Percentiles rank a stretch among this genome's conserved stretches.
Conservation (phyloP, 2,888 invertebrate genomes). For the Onchidella celtica region DNA sequence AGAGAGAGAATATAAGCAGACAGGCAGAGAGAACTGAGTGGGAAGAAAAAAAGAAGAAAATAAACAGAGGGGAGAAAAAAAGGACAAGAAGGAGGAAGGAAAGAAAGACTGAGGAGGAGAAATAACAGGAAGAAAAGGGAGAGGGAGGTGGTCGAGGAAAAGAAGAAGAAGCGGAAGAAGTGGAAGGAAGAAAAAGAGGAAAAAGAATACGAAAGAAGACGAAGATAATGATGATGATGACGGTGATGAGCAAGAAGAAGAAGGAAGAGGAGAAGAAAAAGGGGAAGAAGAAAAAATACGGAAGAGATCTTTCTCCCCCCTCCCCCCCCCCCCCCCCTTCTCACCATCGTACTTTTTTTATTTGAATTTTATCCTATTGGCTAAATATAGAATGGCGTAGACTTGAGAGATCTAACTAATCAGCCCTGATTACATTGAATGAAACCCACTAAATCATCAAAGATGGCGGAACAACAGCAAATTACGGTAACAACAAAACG, state of each 20-base stretch:
- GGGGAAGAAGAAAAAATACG: neutral
- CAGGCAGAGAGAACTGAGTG: neutral
- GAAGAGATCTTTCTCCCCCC: no score
- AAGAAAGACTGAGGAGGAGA: neutral
- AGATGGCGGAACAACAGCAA: no score
- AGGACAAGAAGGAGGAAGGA: neutral
- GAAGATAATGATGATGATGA: slow-evolving; percentile 4
- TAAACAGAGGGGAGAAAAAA: neutral
- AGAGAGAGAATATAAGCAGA: neutral
- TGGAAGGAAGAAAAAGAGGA: neutral
- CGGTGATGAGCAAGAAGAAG: neutral
- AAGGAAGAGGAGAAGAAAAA: neutral
- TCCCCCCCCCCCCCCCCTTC: no score
- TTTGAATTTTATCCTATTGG: no score
- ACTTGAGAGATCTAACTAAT: no score
- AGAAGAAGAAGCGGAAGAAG: neutral
- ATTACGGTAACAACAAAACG: no score
- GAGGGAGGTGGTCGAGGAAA: neutral
- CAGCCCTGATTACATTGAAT: no score
- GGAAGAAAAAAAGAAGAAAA: neutral
- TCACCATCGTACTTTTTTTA: no score
- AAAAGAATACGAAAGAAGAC: neutral
- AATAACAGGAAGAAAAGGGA: neutral
- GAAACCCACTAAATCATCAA: no score
- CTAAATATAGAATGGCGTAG: no score